Conservation (phyloP, 2,113 vertebrate species). For the Daboia siamensis region DNA sequence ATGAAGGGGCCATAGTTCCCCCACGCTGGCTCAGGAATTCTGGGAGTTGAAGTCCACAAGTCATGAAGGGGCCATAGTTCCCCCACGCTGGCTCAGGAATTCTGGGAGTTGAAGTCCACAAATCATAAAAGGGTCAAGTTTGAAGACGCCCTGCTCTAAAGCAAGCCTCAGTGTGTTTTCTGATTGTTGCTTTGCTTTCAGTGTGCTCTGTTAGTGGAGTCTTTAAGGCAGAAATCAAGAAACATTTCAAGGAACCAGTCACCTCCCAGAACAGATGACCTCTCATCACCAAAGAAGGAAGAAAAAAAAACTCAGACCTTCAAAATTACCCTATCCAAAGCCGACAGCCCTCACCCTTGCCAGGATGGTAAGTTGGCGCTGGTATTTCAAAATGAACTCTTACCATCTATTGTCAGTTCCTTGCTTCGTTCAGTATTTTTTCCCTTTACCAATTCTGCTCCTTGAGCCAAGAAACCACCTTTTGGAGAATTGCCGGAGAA, state of each 20-base stretch:
- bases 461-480: not conserved
- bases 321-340: slow-evolving; percentile 55
- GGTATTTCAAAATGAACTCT: not conserved
- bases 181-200: slow-evolving; percentile 49
- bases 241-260: slow-evolving; percentile 4
- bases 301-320: slow-evolving; percentile 37
- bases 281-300: not conserved
- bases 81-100: too few species aligned
- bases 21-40: too few species aligned
- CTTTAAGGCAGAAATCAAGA: slow-evolving; percentile 66
- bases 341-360: slow-evolving; percentile 58
- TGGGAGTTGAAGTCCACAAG: too few species aligned
- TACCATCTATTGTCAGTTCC: not conserved
- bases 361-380: slow-evolving; percentile 68
- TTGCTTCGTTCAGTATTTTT: not conserved
- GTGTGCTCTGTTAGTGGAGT: slow-evolving; percentile 76
- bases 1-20: too few species aligned
- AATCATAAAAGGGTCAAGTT: too few species aligned
- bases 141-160: not conserved
- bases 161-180: not conserved
- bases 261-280: slow-evolving; percentile 10
- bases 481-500: not conserved
- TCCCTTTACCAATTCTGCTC: too few species aligned
- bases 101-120: too few species aligned
- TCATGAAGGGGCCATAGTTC: too few species aligned